Conservation (phyloP, 2,113 vertebrate genomes). For the Glareola pratincola region DNA sequence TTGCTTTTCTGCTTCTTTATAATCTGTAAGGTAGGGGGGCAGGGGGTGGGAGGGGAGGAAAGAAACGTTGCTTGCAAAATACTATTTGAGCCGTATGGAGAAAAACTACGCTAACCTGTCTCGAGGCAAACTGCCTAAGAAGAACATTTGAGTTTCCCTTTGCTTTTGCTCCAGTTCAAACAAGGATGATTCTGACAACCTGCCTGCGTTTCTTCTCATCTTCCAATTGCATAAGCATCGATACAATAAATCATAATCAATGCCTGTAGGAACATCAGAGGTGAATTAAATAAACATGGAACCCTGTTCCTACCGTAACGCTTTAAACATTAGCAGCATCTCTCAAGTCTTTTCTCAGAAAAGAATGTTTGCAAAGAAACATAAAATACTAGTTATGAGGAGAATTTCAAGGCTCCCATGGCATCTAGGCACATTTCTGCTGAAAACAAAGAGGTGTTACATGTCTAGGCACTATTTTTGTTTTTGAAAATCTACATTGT, state of each 20-base stretch:
- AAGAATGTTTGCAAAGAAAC: not conserved
- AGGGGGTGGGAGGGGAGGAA: not conserved
- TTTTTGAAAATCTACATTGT: not conserved
- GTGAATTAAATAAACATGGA: not conserved
- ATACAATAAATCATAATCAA: not conserved
- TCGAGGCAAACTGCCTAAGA: not conserved
- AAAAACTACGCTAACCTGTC: not conserved
- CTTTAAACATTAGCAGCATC: not conserved
- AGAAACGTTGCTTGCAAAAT: not conserved
- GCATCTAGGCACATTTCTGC: not conserved
- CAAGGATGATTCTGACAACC: not conserved
- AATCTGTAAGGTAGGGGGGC: conserved; percentile 73
- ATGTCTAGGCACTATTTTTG: not conserved
- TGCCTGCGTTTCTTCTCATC: not conserved
- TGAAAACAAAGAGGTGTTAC: not conserved
- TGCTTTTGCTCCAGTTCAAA: not conserved
- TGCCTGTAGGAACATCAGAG: not conserved
- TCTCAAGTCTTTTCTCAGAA: not conserved
- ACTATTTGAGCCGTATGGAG: not conserved
- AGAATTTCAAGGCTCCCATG: not conserved
- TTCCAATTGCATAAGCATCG: not conserved
- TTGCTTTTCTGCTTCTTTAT: conserved; percentile 88
- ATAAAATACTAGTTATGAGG: not conserved
- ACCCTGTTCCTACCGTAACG: not conserved
- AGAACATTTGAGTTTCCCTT: not conserved